Conservation (phyloP, 2,888 invertebrate genomes). For the Caradrina kadenii region DNA sequence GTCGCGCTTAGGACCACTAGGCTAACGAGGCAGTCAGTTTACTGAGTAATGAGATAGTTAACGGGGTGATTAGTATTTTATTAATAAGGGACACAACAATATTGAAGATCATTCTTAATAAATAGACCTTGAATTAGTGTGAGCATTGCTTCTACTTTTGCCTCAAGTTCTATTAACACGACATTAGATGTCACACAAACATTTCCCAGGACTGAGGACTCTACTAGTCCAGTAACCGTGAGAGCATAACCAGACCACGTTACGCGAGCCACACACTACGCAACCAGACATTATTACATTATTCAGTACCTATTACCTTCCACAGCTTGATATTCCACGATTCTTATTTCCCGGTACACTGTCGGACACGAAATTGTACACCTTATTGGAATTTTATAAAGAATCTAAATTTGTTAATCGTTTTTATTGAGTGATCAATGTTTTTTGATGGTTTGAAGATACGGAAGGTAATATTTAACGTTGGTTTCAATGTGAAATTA, state of each 20-base stretch:
- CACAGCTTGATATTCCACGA: conserved; percentile 69
- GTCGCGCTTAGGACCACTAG: too few relatives aligned
- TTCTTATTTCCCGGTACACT: conserved; percentile 63
- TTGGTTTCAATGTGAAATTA: conserved; percentile 28
- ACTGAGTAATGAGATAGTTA: too few relatives aligned
- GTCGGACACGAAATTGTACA: conserved; percentile 53
- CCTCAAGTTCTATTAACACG: too few relatives aligned
- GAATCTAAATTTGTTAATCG: conserved; percentile 12
- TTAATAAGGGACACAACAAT: too few relatives aligned
- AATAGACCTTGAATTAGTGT: too few relatives aligned
- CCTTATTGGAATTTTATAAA: conserved; percentile 7
- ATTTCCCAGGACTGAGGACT: conserved; percentile 22
- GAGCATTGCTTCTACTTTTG: too few relatives aligned
- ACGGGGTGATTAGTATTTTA: too few relatives aligned
- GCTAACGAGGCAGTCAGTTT: too few relatives aligned
- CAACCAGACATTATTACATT: conserved; percentile 55
- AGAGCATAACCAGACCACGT: conserved; percentile 20
- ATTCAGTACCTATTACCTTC: conserved; percentile 64
- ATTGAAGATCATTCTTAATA: too few relatives aligned
- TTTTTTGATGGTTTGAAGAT: conserved; percentile 10
- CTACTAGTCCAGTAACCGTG: conserved; percentile 49
- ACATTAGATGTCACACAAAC: neutral
- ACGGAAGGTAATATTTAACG: neutral
- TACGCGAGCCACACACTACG: conserved; percentile 48
- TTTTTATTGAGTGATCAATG: conserved; percentile 35